These are phyloP conservation scores for Eulemur macaco DNA, from an alignment of 2,113 vertebrate species.

Conservation along the genomic window DNA sequence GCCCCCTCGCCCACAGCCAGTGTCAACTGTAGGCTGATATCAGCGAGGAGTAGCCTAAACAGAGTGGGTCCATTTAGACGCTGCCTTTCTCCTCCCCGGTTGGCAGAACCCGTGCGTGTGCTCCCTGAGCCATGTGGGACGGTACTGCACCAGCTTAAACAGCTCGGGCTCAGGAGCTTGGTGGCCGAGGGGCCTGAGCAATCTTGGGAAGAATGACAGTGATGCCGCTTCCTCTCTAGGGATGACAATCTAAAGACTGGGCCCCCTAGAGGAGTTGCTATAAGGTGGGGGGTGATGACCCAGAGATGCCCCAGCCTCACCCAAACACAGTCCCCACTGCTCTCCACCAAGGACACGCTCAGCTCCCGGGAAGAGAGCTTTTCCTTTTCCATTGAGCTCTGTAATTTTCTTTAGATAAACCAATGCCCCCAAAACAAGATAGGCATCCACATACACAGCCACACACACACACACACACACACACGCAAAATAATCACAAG, in stretches of 20 bases:
- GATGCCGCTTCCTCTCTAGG: not conserved
- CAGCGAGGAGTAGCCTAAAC: not conserved
- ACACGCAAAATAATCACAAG: not conserved
- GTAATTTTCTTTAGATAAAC: constrained; percentile 36
- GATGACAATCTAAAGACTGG: not conserved
- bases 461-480: not conserved
- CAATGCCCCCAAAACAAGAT: not conserved
- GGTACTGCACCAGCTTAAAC: not conserved
- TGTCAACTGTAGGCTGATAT: not conserved
- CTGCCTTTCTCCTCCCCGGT: not conserved
- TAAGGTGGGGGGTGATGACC: too few species aligned
- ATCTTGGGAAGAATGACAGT: not conserved
- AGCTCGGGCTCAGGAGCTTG: not conserved
- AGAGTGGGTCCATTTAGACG: too few species aligned
- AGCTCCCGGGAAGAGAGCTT: not conserved
- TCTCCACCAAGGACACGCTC: not conserved
- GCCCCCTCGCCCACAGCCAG: not conserved
- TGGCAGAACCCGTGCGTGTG: too few species aligned
- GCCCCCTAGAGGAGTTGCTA: not conserved
- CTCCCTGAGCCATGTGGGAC: not conserved
- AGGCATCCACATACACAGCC: not conserved
- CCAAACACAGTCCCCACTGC: not conserved
- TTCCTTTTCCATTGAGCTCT: not conserved
- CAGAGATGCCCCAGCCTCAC: not conserved
- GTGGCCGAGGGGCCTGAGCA: not conserved